Evolutionary conservation across 2,888 invertebrate species (phyloP).

Genomic region (Bhutanitis thaidina): DNA sequence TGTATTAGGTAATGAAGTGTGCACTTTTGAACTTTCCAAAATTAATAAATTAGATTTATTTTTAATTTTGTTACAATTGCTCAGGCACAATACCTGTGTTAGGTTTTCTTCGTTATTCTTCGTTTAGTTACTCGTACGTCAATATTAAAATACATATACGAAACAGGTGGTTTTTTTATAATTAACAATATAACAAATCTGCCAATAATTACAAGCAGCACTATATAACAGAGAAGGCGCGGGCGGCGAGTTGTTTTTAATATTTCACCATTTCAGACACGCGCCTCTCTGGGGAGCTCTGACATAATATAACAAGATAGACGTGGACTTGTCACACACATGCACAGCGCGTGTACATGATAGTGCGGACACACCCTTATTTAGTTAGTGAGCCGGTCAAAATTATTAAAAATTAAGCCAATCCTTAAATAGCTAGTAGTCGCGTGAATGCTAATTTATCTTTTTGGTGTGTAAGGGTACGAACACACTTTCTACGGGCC

Average conservation of each 20-base stretch:
- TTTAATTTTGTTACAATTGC: too few species aligned
- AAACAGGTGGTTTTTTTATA: too few species aligned
- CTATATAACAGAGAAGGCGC: slow-evolving; percentile 29
- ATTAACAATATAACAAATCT: background rate
- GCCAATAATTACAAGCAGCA: slow-evolving; percentile 29
- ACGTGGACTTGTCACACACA: slow-evolving; percentile 21
- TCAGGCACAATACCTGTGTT: too few species aligned
- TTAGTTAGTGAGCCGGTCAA: slow-evolving; percentile 24
- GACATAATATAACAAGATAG: slow-evolving; percentile 36
- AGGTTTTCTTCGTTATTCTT: too few species aligned
- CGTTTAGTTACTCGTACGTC: too few species aligned
- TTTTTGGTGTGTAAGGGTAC: background rate
- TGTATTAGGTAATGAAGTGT: too few species aligned
- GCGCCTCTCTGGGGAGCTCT: slow-evolving; percentile 61
- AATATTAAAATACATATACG: too few species aligned
- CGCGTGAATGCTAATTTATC: slow-evolving; percentile 4
- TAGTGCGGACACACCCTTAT: slow-evolving; percentile 29
- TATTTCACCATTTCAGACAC: slow-evolving; percentile 53
- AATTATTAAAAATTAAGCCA: slow-evolving; percentile 24
- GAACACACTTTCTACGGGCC: background rate
- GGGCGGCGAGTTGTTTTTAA: slow-evolving; percentile 54
- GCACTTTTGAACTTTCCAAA: too few species aligned
- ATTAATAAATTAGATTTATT: too few species aligned
- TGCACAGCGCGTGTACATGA: slow-evolving; percentile 19
- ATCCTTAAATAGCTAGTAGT: slow-evolving; percentile 6